Base-by-base conservation (phyloP, 2,113 vertebrate species). In the Dicaeum eximium region DNA sequence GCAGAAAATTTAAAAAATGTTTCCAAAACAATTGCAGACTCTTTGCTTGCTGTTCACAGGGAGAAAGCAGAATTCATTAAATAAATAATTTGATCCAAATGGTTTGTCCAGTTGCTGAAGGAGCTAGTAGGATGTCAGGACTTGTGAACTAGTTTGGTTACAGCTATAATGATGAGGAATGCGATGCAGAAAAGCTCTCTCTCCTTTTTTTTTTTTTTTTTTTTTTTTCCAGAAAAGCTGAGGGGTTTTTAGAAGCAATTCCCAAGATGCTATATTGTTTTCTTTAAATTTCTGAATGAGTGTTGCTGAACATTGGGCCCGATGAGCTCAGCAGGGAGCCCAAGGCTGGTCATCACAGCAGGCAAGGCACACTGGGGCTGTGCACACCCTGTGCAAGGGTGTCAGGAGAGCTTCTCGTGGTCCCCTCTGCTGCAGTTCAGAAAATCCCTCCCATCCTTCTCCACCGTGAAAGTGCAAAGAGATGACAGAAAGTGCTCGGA, bases 31-130 rank as follows among this genome's bases (percentile, higher is more conserved):
- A 77, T 60, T 85, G 57, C 80, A 89, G 70, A 40, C 27, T 85
- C 50, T 84, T 89, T 80, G 54, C 44, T 90, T 80, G 67, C 51
- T 86, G 37, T 74, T 90, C 8, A 7, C 40, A 80, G 54, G 40
- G 75, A 78, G 53, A 95, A 95, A 84, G 42, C 57, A 79, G 67
- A 90, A 91, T 64, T 91, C 69, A 85, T 85, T 71, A 66, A 62
- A 58, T 27, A 84, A 90, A 75, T 92, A 93, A 96, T 94, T 86
- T 7, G 15, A 83, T 88, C 80, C 92, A 92, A 96, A 90, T 88
- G 67, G 67, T 80, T 90, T 67, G 81, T 74, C 92, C 77, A 56
- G 90, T 94, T 77, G 81, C 61, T 94, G 92, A 90, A 83, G 88
- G 86, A 95, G 75, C 79, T 83, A 93, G 83, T 75, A 83, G 87